A percentile compares a stretch with the other conserved stretches of the same genome.
Evolutionary conservation across 2,888 invertebrate genomes (phyloP).

Genomic region (Lymantria monacha): DNA sequence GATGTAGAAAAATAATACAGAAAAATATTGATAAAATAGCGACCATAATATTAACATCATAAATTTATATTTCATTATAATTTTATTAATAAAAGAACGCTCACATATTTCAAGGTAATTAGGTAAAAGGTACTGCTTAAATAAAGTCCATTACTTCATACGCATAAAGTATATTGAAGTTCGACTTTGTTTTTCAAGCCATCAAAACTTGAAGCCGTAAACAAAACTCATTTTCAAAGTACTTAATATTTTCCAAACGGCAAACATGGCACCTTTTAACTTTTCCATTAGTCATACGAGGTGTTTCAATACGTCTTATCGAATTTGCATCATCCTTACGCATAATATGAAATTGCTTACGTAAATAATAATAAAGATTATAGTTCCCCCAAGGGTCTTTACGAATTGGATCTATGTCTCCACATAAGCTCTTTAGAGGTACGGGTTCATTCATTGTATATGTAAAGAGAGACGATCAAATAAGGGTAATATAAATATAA

Average conservation of each 20-base stretch:
- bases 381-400: too few species aligned
- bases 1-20: too few species aligned
- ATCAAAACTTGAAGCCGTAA: constrained; percentile 8
- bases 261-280: constrained; percentile 1
- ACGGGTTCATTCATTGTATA: too few species aligned
- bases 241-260: constrained; percentile 7
- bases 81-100: background rate
- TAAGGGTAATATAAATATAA: too few species aligned
- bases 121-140: background rate
- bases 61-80: too few species aligned
- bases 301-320: constrained; percentile 3
- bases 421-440: too few species aligned
- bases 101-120: background rate
- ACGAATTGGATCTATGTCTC: too few species aligned
- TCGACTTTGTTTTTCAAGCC: constrained; percentile 2
- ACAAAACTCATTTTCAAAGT: constrained; percentile 11
- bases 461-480: too few species aligned
- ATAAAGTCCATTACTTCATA: background rate
- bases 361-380: background rate
- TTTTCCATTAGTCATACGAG: constrained; percentile 9
- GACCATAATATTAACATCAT: too few species aligned
- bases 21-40: too few species aligned
- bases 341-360: background rate
- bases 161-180: background rate
- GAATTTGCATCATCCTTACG: constrained; percentile 1